Conservation (phyloP, 2,888 invertebrate genomes). For the Yponomeuta sedellus region DNA sequence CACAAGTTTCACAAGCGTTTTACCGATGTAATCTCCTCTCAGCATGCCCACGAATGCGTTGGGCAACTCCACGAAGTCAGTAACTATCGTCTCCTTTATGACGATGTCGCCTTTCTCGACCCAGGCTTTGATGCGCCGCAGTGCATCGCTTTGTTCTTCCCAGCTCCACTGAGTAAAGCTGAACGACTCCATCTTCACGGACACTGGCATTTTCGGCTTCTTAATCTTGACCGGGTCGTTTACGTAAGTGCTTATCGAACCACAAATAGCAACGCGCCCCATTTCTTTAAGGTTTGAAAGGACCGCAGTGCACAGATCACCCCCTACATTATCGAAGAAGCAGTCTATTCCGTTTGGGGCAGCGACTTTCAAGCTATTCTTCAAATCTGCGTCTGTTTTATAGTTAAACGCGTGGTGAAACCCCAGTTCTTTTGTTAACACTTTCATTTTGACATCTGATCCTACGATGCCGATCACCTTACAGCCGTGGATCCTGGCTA, state of each 20-base stretch:
- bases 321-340: constrained; percentile 87
- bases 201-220: constrained; percentile 23
- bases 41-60: constrained; percentile 32
- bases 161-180: constrained; percentile 41
- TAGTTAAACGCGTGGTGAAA: constrained; percentile 85
- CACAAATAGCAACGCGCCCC: constrained; percentile 79
- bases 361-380: constrained; percentile 72
- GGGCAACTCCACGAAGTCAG: constrained; percentile 41
- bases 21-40: constrained; percentile 36
- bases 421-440: constrained; percentile 79
- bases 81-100: constrained; percentile 37
- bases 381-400: constrained; percentile 75
- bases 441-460: constrained; percentile 81
- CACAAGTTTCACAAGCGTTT: constrained; percentile 33
- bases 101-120: constrained; percentile 34
- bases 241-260: constrained; percentile 76
- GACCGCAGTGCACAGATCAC: constrained; percentile 76
- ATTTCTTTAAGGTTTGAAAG: constrained; percentile 76
- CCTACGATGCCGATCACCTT: constrained; percentile 83
- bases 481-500: constrained; percentile 82
- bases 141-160: constrained; percentile 29
- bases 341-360: constrained; percentile 84
- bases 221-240: constrained; percentile 14
- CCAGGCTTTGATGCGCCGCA: constrained; percentile 36
- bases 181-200: constrained; percentile 32